phyloP scores from a whole-genome alignment of 2,888 invertebrate species.

The Brenthis ino region DNA sequence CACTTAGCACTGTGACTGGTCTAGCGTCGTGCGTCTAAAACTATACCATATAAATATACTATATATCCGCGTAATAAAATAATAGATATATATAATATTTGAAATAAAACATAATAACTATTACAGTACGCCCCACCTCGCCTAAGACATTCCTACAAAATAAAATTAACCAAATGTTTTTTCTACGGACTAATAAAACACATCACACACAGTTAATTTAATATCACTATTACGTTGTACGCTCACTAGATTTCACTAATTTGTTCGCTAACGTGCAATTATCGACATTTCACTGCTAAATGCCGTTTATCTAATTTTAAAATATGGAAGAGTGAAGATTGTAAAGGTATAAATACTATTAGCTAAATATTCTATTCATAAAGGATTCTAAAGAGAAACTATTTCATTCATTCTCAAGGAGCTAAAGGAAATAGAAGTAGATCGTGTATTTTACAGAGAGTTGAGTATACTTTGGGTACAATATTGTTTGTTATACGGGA shows the following conservation, averaged over 20 bases:
- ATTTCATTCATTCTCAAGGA: slow-evolving; percentile 45
- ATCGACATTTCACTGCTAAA: slow-evolving; percentile 56
- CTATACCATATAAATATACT: slow-evolving; percentile 36
- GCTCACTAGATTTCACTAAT: slow-evolving; percentile 61
- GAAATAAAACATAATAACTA: slow-evolving; percentile 48
- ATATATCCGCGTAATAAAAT: slow-evolving; percentile 41
- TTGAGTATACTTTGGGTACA: slow-evolving; percentile 29
- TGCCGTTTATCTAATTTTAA: slow-evolving; percentile 53
- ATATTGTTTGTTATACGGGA: slow-evolving; percentile 24
- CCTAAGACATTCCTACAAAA: slow-evolving; percentile 73
- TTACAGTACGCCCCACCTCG: slow-evolving; percentile 64
- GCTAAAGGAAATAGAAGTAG: slow-evolving; percentile 38
- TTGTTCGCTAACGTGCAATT: slow-evolving; percentile 70
- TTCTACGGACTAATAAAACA: slow-evolving; percentile 57
- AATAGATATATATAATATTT: slow-evolving; percentile 44
- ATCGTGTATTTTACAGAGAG: slow-evolving; percentile 41
- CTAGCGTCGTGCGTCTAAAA: slow-evolving; percentile 41
- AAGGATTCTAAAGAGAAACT: slow-evolving; percentile 50
- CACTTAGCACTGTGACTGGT: slow-evolving; percentile 41
- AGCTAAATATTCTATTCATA: slow-evolving; percentile 41
- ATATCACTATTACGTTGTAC: slow-evolving; percentile 65
- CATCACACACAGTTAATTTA: slow-evolving; percentile 67
- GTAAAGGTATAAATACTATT: slow-evolving; percentile 58
- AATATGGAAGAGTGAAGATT: slow-evolving; percentile 82
- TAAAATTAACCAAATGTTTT: slow-evolving; percentile 49